phyloP scores from a whole-genome alignment of 2,888 invertebrate species.

The Griposia aprilina region DNA sequence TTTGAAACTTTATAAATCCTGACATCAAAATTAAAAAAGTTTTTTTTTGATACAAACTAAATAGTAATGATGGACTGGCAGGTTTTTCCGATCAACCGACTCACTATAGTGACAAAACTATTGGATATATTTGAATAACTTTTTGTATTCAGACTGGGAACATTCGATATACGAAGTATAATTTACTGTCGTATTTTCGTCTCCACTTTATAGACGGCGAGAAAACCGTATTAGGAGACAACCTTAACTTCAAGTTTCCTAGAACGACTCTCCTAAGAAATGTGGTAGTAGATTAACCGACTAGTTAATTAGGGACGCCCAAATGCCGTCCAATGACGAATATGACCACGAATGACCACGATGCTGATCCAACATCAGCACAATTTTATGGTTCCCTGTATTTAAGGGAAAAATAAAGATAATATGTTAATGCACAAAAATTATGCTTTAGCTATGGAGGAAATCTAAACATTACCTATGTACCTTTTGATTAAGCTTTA shows the following conservation, averaged over 20 bases:
- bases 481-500: not conserved
- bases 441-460: not conserved
- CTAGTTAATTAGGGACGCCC: constrained; percentile 47
- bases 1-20: not conserved
- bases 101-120: not conserved
- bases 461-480: not conserved
- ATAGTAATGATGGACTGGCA: not conserved
- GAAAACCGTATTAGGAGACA: constrained; percentile 43
- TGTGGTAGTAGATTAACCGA: constrained; percentile 42
- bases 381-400: not conserved
- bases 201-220: not conserved
- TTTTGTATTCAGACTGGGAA: not conserved
- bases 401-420: not conserved
- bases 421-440: not conserved
- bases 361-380: not conserved
- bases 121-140: not conserved
- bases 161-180: not conserved
- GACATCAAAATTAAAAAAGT: too few species aligned
- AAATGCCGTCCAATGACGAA: constrained; percentile 37
- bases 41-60: not conserved
- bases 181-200: not conserved
- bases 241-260: constrained; percentile 34
- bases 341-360: not conserved
- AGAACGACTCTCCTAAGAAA: constrained; percentile 37
- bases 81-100: not conserved